Evolutionary conservation across 2,888 invertebrate species (phyloP).

Genomic region (Caradrina kadenii): DNA sequence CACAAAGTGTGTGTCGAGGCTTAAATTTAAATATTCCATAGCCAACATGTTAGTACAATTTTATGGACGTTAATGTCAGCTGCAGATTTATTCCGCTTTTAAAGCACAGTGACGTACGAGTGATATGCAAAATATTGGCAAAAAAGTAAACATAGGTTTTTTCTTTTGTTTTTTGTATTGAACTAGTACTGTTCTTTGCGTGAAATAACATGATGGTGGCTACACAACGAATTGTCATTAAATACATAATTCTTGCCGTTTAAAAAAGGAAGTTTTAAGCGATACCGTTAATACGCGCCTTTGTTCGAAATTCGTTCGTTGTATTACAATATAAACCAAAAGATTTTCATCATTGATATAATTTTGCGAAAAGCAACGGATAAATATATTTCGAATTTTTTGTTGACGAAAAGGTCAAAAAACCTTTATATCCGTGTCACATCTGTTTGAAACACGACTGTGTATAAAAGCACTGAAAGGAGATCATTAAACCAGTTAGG

Average conservation of each 20-base stretch:
- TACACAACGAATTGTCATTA: no score
- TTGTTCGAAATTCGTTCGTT: no score
- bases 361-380: neutral
- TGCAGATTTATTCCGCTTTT: constrained; percentile 41
- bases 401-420: neutral
- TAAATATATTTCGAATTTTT: neutral
- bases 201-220: neutral
- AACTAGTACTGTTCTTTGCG: neutral
- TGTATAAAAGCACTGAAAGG: constrained; percentile 10
- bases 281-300: no score
- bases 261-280: no score
- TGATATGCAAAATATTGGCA: constrained; percentile 6
- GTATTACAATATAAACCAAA: neutral
- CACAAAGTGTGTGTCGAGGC: neutral
- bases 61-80: constrained; percentile 23
- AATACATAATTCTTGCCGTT: no score
- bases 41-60: constrained; percentile 1
- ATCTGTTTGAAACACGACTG: constrained; percentile 3
- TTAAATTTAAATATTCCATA: neutral
- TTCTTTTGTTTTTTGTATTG: neutral
- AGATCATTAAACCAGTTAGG: constrained; percentile 22
- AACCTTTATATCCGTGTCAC: neutral
- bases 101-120: neutral
- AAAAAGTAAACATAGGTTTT: constrained; percentile 4
- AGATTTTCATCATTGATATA: neutral